Base-by-base conservation (phyloP, 2,888 invertebrate genomes). In the Melikaiella ostensackeni region DNA sequence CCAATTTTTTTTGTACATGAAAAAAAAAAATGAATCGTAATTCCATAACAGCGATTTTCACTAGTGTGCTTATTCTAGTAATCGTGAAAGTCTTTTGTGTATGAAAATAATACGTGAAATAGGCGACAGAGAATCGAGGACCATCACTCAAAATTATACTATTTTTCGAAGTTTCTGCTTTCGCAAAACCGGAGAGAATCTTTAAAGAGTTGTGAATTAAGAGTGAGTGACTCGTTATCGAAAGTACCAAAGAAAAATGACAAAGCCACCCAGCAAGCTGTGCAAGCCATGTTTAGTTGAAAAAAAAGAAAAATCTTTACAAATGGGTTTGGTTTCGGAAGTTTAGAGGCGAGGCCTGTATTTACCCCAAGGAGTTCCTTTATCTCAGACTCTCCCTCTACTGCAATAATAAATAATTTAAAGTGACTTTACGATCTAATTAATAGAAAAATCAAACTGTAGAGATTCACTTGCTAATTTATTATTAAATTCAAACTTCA, bases 291-390 rank as follows among this genome's bases (percentile, higher is more conserved):
- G 83, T 81, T 77, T 83, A 84, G 79, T 50, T 77, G 79, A 79
- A 84, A 86, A 84, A 86, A 84, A 87, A 79, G 81, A 88, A 88
- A 89, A 87, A 84, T 90, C 88, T 90, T 91, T 91, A 91, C 91
- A 87, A 91, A 91, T 91, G 91, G 91, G 83, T 91, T 91, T 80
- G 88, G 90, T 90, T 91, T 91, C 87, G 89, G 87, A 90, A 90
- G 85, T 89, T 91, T 91, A 89, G 89, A 86, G 87, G 86, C 87
- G 89, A 85, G 87, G 89, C 91, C 90, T 86, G 91, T 91, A 91
- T 91, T 91, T 91, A 91, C 91, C 91, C 90, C 91, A 80, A 91
- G 91, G 84, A 91, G 90, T 82, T 91, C 91, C 88, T 91, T 91
- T 84, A 89, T 90, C 84, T 91, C 91, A 80, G 89, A 83, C 81